phyloP scores from a whole-genome alignment of 2,797 vertebrate species.

The Neoniphon sammara region DNA sequence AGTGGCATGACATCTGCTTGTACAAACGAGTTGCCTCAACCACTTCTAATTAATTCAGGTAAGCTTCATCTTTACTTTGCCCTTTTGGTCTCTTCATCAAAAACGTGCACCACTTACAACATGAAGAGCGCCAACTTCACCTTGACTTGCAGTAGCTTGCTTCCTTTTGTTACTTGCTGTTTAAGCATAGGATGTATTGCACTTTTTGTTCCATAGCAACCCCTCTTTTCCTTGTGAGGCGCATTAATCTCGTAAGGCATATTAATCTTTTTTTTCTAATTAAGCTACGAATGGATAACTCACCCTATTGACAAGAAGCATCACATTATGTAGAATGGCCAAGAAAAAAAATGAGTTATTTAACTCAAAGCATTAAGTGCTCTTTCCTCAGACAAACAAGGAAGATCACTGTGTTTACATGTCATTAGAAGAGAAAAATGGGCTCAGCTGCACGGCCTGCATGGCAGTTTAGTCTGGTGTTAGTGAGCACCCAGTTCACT shows the following conservation, averaged over 20 bases:
- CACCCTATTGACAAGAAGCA: slow-evolving; percentile 9
- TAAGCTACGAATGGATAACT: neutral
- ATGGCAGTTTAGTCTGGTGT: slow-evolving; percentile 42
- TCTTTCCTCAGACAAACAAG: slow-evolving; percentile 36
- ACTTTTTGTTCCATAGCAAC: slow-evolving; percentile 16
- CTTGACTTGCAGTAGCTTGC: slow-evolving; percentile 18
- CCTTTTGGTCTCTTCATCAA: slow-evolving; percentile 4
- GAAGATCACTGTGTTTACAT: slow-evolving; percentile 16
- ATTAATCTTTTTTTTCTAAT: slow-evolving; percentile 9
- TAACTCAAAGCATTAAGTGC: slow-evolving; percentile 30
- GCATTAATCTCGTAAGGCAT: neutral
- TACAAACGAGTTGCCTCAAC: neutral
- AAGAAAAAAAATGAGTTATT: slow-evolving; percentile 3
- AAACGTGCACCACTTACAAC: neutral
- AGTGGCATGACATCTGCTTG: neutral
- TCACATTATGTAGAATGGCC: neutral
- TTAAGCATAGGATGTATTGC: neutral
- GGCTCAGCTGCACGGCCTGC: slow-evolving; percentile 21
- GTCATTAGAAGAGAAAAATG: slow-evolving; percentile 33
- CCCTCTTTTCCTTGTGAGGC: slow-evolving; percentile 21
- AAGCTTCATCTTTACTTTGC: neutral
- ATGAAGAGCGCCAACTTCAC: slow-evolving; percentile 17
- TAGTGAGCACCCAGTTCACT: slow-evolving; percentile 62
- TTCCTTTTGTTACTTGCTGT: slow-evolving; percentile 32
- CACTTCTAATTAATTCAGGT: neutral